Conservation (phyloP, 2,113 vertebrate genomes). For the Balaeniceps rex region DNA sequence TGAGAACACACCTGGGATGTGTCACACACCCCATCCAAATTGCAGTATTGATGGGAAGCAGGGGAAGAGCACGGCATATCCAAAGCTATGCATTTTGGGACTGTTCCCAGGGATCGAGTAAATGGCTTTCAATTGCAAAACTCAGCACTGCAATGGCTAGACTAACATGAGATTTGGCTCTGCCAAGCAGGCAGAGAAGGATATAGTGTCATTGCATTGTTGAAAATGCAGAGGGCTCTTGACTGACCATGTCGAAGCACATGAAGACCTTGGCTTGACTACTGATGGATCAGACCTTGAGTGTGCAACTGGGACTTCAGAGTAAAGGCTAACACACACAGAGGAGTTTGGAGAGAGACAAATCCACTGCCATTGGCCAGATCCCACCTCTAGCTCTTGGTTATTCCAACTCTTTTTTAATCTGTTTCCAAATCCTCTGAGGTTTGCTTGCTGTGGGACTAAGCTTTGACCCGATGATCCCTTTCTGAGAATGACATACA, state of each 20-base stretch:
- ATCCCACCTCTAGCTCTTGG: background rate
- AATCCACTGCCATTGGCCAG: background rate
- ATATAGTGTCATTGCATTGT: fast-evolving
- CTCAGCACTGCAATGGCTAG: background rate
- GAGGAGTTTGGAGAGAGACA: background rate
- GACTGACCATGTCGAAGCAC: background rate
- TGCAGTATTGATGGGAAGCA: background rate
- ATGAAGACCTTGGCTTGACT: background rate
- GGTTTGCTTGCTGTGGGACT: background rate
- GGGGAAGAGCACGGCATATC: fast-evolving
- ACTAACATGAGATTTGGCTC: background rate
- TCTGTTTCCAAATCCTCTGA: background rate
- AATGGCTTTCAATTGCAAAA: background rate
- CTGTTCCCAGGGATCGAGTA: background rate
- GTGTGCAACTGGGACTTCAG: background rate
- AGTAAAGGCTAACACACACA: background rate
- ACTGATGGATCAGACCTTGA: background rate
- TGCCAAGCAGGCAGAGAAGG: background rate
- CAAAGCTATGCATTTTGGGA: background rate
- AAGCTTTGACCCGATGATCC: background rate
- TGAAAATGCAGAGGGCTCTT: background rate
- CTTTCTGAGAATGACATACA: background rate
- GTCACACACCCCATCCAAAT: background rate
- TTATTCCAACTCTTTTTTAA: background rate
- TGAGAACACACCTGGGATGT: background rate